Evolutionary conservation across 2,797 vertebrate species (phyloP).

Genomic region (Acipenser transmontanus): DNA sequence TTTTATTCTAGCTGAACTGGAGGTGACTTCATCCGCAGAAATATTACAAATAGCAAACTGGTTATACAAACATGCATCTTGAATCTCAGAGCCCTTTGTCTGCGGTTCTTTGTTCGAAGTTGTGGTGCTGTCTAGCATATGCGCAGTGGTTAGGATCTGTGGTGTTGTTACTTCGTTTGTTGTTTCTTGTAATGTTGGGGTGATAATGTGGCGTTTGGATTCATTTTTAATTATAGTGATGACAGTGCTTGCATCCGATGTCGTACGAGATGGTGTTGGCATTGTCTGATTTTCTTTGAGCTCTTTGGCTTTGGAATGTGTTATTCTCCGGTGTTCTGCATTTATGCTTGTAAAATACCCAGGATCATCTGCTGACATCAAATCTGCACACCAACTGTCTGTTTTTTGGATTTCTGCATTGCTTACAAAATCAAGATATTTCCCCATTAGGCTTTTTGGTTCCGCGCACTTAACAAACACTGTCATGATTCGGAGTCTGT

Average conservation of each 20-base stretch:
- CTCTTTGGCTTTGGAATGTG: no score
- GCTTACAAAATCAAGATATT: slow-evolving; percentile 28
- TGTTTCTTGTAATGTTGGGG: neutral
- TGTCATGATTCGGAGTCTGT: slow-evolving; percentile 8
- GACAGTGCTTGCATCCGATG: slow-evolving; percentile 12
- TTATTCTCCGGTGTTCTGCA: slow-evolving; percentile 19
- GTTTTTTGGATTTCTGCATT: slow-evolving; percentile 24
- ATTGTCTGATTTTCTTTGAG: slow-evolving; percentile 11
- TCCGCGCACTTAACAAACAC: slow-evolving; percentile 22
- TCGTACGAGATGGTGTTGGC: slow-evolving; percentile 8
- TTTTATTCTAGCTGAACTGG: slow-evolving; percentile 11
- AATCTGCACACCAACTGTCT: slow-evolving; percentile 22
- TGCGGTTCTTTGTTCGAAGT: slow-evolving; percentile 9
- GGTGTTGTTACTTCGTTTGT: slow-evolving; percentile 14
- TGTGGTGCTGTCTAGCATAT: neutral
- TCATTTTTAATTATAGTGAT: slow-evolving; percentile 16
- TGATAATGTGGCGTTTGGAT: slow-evolving; percentile 8
- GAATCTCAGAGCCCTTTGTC: slow-evolving; percentile 10
- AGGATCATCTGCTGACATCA: slow-evolving; percentile 23
- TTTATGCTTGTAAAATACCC: slow-evolving; percentile 21
- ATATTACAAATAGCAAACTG: slow-evolving; percentile 19
- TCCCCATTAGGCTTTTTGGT: slow-evolving; percentile 32
- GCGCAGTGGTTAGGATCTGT: no score
- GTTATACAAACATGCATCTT: slow-evolving; percentile 19
- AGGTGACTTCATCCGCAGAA: slow-evolving; percentile 16